Base-by-base conservation (phyloP, 1,140 invertebrate species). In the Ooceraea biroi region DNA sequence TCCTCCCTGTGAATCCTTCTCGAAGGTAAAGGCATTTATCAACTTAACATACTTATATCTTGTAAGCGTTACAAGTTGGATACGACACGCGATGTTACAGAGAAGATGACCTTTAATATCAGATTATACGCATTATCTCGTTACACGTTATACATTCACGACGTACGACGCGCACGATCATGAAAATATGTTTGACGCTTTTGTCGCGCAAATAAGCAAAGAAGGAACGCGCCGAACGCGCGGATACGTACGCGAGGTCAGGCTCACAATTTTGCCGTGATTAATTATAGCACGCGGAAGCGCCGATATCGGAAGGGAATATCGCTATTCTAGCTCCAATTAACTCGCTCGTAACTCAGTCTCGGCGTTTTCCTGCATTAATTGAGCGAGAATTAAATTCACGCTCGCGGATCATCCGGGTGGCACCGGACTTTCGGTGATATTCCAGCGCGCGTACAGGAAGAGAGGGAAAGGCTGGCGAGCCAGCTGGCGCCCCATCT, bases 391-490 rank as follows among this genome's bases (percentile, higher is more conserved):
- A 78, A 55, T 55, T 25, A 25, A 57, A 78, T 68, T 44, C 5
- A 7, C 19, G 41, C 36, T 41, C 17, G 22, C 11, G 48, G 44
- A 66, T 68, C 19, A 52, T 52, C 22, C 8, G 8, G 8, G 4
- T 25, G 22, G 12, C 27, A n/a, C n/a, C n/a, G 30, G 19, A n/a
- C 27, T 74, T 72, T 41, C 17, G 12, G 10, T 2, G 14, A 44
- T 48, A 48, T 63, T 22, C 48, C n/a, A n/a, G 8, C 25, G 19
- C 25, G 19, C 25, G 11, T 52, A 14, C 22, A 68, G 60, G 65
- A 60, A 69, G 66, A 61, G 71, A 83, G 52, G 25, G 85, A 68
- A 61, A 73, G 83, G 65, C 25, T 66, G 48, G 52, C 55, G 58
- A 72, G 48, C 46, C 55, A 63, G 60, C 65, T 83, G 83, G 50